Evolutionary conservation across 2,888 invertebrate genomes (phyloP), one percentile per base, ranked within the genome.

Genomic region (Polydrusus cervinus): DNA sequence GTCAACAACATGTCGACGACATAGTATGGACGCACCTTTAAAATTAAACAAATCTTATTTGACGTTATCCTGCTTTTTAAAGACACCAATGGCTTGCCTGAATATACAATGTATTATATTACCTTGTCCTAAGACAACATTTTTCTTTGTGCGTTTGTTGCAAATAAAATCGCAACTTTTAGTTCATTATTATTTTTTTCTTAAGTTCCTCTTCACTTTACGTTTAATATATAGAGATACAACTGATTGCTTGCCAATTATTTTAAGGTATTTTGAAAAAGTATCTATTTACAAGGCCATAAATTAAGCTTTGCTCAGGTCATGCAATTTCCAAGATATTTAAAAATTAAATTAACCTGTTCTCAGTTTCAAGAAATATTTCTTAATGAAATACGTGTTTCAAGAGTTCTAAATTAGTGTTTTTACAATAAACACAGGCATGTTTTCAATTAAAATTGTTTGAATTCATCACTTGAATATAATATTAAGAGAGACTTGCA

Each of bases 311-410:
- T 20, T 40, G 61, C 61, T 20, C 61, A 43, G 61, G 18, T 61
- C 43, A 43, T 30, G 61, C n/a, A 61, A 61, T 61, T 61, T 43
- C 3, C 61, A 5, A 18, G 40, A 40, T 43, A 43, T 43, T 61
- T 40, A 61, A 61, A 61, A 61, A 43, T 43, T 38, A 61, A 61
- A 61, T 61, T 43, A 61, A 61, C 61, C 61, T 5, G 61, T 18
- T 61, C 18, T 43, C 18, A 18, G 61, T 61, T 61, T 61, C 61
- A 40, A 61, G 61, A 61, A 51, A 51, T 20, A 9, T n/a, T n/a
- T n/a, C 20, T 51, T 51, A 40, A 38, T 61, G 16, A 61, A 43
- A 43, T 61, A 20, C 61, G 61, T 43, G 61, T 40, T 61, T 61
- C n/a, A 43, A 18, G 40, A 30, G 30, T 18, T 16, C 20, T 43